A percentile compares a stretch with the other conserved stretches of the same genome.
phyloP scores from a whole-genome alignment of 1,140 invertebrate genomes.

The Thereuonema tuberculata region DNA sequence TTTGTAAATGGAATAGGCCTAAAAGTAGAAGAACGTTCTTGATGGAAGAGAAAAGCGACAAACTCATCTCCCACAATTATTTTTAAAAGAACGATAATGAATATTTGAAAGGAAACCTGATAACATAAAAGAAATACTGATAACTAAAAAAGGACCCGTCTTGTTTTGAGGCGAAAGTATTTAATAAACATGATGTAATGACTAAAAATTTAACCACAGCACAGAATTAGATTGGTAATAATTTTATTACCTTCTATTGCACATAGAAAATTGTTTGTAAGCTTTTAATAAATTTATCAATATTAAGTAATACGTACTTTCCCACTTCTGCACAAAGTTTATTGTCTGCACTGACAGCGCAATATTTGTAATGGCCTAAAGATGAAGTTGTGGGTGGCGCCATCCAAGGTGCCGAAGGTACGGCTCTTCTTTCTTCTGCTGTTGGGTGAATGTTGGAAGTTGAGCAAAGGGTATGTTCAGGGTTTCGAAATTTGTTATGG shows the following conservation, averaged over 20 bases:
- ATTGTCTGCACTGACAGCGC: background rate
- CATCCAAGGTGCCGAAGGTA: no score
- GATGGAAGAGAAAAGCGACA: no score
- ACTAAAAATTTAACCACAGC: background rate
- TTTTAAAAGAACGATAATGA: no score
- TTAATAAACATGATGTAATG: background rate
- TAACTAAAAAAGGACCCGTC: no score
- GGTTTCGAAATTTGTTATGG: no score
- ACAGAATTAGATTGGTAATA: background rate
- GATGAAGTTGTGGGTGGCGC: background rate
- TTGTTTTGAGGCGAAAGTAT: background rate
- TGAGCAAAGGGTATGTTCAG: no score
- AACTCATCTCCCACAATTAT: no score
- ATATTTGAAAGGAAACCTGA: no score
- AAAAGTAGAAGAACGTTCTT: no score
- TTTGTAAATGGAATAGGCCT: no score
- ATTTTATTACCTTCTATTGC: background rate
- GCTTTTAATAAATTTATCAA: background rate
- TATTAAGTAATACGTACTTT: background rate
- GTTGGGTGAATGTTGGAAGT: background rate
- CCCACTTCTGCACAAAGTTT: conserved; percentile 8
- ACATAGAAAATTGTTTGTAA: background rate
- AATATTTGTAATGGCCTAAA: background rate
- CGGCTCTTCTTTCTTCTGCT: background rate
- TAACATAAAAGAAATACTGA: no score